phyloP scores from a whole-genome alignment of 2,888 invertebrate species.

The Danaus chrysippus region DNA sequence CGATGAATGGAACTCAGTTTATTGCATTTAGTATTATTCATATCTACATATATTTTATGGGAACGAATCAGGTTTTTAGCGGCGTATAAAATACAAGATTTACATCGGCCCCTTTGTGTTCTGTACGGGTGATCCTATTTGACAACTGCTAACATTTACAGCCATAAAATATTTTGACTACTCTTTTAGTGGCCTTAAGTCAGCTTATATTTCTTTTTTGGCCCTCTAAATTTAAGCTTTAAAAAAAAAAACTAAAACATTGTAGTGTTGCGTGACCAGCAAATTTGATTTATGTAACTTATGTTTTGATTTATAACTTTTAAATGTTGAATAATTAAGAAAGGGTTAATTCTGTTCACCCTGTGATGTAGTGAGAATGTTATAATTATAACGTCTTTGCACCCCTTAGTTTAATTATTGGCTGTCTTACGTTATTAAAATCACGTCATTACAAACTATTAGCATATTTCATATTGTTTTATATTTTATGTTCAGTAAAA shows the following conservation, averaged over 20 bases:
- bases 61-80: slow-evolving; percentile 50
- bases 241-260: neutral
- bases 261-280: slow-evolving; percentile 2
- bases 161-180: slow-evolving; percentile 77
- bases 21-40: slow-evolving; percentile 67
- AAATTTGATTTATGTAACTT: slow-evolving; percentile 9
- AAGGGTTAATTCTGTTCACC: slow-evolving; percentile 26
- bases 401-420: slow-evolving; percentile 63
- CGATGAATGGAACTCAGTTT: slow-evolving; percentile 58
- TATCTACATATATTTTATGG: slow-evolving; percentile 67
- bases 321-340: slow-evolving; percentile 9
- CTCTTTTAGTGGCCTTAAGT: slow-evolving; percentile 60
- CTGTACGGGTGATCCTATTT: slow-evolving; percentile 65
- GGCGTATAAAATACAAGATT: slow-evolving; percentile 62
- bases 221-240: neutral
- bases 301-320: slow-evolving; percentile 9
- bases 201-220: slow-evolving; percentile 34
- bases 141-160: slow-evolving; percentile 74
- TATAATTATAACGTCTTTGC: slow-evolving; percentile 43
- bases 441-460: slow-evolving; percentile 73
- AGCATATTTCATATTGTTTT: slow-evolving; percentile 62
- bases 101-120: slow-evolving; percentile 68
- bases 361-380: slow-evolving; percentile 25
- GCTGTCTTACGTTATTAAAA: slow-evolving; percentile 67
- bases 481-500: slow-evolving; percentile 47